Evolutionary conservation across 2,888 invertebrate species (phyloP).

Genomic region (Tyria jacobaeae): DNA sequence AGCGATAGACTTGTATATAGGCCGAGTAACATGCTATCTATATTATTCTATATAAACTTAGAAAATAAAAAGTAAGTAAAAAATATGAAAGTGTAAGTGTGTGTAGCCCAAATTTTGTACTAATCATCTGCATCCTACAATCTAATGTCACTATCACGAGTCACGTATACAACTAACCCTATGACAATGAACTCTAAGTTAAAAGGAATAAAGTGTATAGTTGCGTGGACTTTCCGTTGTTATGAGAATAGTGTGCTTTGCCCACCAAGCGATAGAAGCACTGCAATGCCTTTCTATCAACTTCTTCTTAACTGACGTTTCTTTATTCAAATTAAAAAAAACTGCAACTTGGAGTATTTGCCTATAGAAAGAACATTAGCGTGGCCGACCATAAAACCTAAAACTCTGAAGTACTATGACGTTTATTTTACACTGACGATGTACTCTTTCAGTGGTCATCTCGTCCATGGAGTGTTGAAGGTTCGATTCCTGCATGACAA

Average conservation of each 20-base stretch:
- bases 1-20: no score
- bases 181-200: slow-evolving; percentile 2
- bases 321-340: neutral
- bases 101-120: slow-evolving; percentile 49
- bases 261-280: neutral
- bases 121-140: slow-evolving; percentile 42
- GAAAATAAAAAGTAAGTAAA: no score
- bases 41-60: no score
- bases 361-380: neutral
- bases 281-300: neutral
- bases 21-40: no score
- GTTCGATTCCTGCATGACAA: neutral
- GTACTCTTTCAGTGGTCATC: no score
- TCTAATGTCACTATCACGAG: slow-evolving; percentile 19
- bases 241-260: neutral
- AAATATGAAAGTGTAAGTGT: no score
- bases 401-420: neutral
- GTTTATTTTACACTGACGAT: neutral
- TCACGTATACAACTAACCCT: neutral
- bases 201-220: slow-evolving; percentile 26
- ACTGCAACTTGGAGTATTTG: neutral
- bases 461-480: neutral
- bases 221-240: slow-evolving; percentile 22
- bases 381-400: neutral
- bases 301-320: no score